Conservation (phyloP, 2,113 vertebrate species). For the Ameiurus melas region DNA sequence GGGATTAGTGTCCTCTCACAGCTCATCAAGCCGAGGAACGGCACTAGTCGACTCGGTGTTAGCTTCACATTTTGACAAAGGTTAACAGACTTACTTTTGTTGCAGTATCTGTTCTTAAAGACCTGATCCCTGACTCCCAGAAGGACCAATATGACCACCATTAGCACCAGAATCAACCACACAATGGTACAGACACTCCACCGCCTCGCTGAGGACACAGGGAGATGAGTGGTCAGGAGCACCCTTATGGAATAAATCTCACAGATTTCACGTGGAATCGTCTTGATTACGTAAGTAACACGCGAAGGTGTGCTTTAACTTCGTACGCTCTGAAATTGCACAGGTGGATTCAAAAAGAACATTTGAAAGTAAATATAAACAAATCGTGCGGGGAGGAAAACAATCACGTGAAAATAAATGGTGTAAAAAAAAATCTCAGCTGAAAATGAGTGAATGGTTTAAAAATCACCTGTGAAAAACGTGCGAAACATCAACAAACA, state of each 20-base stretch:
- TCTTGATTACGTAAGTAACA: neutral
- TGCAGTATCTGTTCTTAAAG: neutral
- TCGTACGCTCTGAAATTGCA: neutral
- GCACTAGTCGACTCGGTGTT: neutral
- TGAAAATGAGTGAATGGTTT: neutral
- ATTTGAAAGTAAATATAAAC: neutral
- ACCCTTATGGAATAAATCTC: neutral
- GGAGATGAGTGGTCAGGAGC: neutral
- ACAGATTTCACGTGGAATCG: neutral
- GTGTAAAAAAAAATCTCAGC: neutral
- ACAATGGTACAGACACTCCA: conserved; percentile 22
- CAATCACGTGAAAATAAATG: neutral
- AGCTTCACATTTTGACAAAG: neutral
- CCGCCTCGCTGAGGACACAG: conserved; percentile 28
- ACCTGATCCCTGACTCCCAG: conserved; percentile 15
- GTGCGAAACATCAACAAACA: neutral
- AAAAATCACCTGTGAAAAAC: neutral
- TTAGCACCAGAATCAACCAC: conserved; percentile 45
- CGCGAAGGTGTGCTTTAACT: neutral
- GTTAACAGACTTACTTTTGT: conserved; percentile 29
- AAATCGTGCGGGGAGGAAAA: neutral
- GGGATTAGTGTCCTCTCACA: neutral
- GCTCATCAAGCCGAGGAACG: neutral
- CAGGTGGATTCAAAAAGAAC: neutral
- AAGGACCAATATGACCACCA: conserved; percentile 31